Percentiles rank a stretch among this genome's conserved stretches.
These are phyloP conservation scores for Thamnophis sirtalis DNA, from an alignment of 2,113 vertebrate genomes.

Conservation along the genomic window DNA sequence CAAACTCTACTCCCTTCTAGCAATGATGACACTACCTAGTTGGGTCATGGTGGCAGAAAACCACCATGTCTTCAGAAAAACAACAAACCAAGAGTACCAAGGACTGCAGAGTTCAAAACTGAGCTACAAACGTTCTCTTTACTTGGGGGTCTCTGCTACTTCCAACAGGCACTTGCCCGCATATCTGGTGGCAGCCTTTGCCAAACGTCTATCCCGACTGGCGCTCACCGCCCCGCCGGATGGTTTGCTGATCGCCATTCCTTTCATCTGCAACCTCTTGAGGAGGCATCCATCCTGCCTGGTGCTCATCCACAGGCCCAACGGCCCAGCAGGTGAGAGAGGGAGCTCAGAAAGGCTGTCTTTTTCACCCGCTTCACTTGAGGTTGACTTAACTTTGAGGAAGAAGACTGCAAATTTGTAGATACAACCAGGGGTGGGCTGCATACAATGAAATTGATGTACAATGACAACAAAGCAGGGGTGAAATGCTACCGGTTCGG, in stretches of 20 bases:
- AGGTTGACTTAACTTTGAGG: neutral
- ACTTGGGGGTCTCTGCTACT: neutral
- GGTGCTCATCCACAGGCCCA: constrained; percentile 83
- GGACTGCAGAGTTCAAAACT: neutral
- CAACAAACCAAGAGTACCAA: too few relatives aligned
- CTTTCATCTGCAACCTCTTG: constrained; percentile 92
- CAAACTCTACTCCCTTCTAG: too few relatives aligned
- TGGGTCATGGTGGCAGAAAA: too few relatives aligned
- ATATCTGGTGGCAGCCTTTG: constrained; percentile 90
- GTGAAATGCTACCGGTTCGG: too few relatives aligned
- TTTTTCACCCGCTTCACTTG: neutral
- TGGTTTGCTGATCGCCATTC: constrained; percentile 83
- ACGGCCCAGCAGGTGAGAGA: constrained; percentile 36
- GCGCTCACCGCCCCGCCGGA: constrained; percentile 85
- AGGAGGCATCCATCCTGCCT: constrained; percentile 86
- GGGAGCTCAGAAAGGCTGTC: fast-evolving
- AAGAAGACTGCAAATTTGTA: neutral
- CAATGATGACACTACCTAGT: too few relatives aligned
- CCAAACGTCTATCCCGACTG: constrained; percentile 86
- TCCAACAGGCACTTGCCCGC: constrained; percentile 83
- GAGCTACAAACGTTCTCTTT: neutral
- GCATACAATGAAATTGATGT: too few relatives aligned
- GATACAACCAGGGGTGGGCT: too few relatives aligned
- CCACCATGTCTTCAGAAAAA: too few relatives aligned
- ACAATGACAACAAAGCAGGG: too few relatives aligned